Evolutionary conservation across 2,888 invertebrate genomes (phyloP).

Genomic region (Lapara coniferarum): DNA sequence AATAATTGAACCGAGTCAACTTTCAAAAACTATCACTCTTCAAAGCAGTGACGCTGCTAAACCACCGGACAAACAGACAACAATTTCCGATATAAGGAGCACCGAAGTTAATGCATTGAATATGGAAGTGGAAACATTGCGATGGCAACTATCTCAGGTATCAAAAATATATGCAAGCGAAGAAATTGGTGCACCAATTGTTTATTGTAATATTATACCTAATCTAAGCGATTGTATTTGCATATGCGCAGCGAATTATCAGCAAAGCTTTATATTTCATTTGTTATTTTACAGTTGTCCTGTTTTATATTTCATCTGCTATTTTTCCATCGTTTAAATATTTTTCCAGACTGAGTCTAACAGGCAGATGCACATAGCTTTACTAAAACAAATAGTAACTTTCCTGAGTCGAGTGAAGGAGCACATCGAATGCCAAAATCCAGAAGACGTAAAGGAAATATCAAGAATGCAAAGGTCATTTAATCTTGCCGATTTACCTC

Average conservation of each 20-base stretch:
- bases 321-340: conserved; percentile 46
- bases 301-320: conserved; percentile 20
- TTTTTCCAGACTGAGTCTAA: conserved; percentile 86
- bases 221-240: conserved; percentile 46
- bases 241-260: conserved; percentile 47
- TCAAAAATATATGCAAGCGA: conserved; percentile 29
- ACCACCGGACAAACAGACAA: conserved; percentile 53
- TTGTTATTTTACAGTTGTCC: no score
- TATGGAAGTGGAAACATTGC: conserved; percentile 87
- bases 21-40: conserved; percentile 62
- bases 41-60: conserved; percentile 57
- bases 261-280: conserved; percentile 28
- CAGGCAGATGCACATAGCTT: conserved; percentile 88
- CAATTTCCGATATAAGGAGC: conserved; percentile 53
- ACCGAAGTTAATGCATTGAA: conserved; percentile 82
- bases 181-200: conserved; percentile 59
- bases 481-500: conserved; percentile 65
- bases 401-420: conserved; percentile 88
- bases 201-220: conserved; percentile 23
- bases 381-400: conserved; percentile 87
- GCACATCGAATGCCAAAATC: conserved; percentile 80
- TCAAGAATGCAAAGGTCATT: conserved; percentile 50
- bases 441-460: conserved; percentile 38
- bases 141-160: conserved; percentile 90
- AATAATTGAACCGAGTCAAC: conserved; percentile 68